Evolutionary conservation across 2,888 invertebrate genomes (phyloP).

Genomic region (Nephrotoma guestfalica): DNA sequence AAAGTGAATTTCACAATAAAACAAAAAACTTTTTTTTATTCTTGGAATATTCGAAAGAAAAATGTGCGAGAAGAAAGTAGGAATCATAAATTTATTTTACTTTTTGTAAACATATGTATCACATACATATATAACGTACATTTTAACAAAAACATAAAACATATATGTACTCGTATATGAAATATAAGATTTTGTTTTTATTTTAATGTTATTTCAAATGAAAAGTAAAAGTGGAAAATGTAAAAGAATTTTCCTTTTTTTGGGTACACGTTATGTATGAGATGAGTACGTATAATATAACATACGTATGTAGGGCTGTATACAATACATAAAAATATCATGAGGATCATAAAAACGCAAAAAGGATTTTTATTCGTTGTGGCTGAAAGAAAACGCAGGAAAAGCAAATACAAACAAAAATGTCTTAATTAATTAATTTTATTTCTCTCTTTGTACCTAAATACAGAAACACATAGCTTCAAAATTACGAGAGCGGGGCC

Average conservation of each 20-base stretch:
- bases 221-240: neutral
- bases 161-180: neutral
- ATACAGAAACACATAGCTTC: too few species aligned
- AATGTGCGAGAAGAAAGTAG: neutral
- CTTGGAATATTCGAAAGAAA: neutral
- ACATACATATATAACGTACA: neutral
- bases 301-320: neutral
- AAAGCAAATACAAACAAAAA: neutral
- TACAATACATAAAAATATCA: neutral
- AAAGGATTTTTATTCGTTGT: neutral
- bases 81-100: neutral
- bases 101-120: neutral
- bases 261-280: neutral
- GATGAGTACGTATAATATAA: neutral
- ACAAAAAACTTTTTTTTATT: neutral
- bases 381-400: neutral
- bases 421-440: neutral
- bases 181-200: neutral
- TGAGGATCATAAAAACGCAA: neutral
- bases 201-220: neutral
- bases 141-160: neutral
- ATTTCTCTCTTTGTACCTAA: neutral
- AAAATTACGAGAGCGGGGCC: too few species aligned
- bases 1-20: neutral
- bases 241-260: neutral